Evolutionary conservation across 2,888 invertebrate species (phyloP), one percentile per base, ranked within the genome.

Genomic region (Maniola hyperantus): DNA sequence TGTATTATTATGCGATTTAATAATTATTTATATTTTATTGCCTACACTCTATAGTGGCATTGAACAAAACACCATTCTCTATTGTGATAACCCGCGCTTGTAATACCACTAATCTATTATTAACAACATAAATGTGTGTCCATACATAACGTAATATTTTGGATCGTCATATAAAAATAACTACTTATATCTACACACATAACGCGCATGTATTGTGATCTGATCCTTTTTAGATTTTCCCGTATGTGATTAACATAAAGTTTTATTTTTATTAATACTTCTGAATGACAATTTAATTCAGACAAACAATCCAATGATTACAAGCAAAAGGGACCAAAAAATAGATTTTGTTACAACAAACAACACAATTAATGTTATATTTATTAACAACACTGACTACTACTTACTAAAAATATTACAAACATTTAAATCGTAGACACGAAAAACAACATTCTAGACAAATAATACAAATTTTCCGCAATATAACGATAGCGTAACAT

Each of bases 321-420:
- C 91, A 91, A 92, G 91, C 91, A 86, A 88, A 91, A 90, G 91
- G 91, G 91, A 92, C 91, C 91, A 92, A 86, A 79, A 88, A 81
- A 86, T 87, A 81, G 84, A 75, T 73, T 80, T 81, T 81, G n/a
- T 79, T 51, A 18, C 74, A 77, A 79, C 76, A 77, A 82, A 79
- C 73, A 75, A 81, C 75, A 82, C 75, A 80, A n/a, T n/a, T n/a
- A 79, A 80, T 76, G 81, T 79, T 81, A 75, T 73, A 74, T 77
- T 74, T 75, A 80, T 86, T 89, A 91, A 91, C 88, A 82, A 83
- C 77, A 89, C 89, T 90, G 79, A 90, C 87, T 64, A 67, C n/a
- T n/a, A n/a, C n/a, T n/a, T n/a, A n/a, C 71, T 72, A 69, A 74
- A 67, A 80, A 82, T 79, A 81, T 77, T 72, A 67, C 65, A 55